Evolutionary conservation across 2,113 vertebrate genomes (phyloP), one percentile per base, ranked within the genome.

Genomic region (Chroicocephalus ridibundus): DNA sequence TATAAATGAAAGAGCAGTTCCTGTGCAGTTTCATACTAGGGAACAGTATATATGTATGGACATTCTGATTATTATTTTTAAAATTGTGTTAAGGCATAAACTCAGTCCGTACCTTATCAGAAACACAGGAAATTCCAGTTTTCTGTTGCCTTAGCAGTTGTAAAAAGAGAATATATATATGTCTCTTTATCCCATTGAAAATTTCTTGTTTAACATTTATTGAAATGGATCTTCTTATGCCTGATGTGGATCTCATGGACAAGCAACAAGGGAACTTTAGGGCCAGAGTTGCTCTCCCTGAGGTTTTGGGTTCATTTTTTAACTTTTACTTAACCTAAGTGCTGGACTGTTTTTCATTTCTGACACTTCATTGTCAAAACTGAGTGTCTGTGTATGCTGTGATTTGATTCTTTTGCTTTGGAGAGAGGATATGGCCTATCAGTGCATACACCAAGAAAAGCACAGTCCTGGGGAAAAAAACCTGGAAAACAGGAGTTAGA

Each of bases 211-310:
- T 97, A 96, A 76, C 46, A 36, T 95, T 93, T 94, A 86, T 87
- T 97, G 95, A 96, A 97, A 94, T 95, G 79, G 78, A 96, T 94
- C 81, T 95, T 97, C 54, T 60, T 93, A 79, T 88, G 95, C 91
- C 93, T 89, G 84, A 85, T 91, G 44, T 44, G 64, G 60, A 65
- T 96, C 82, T 90, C 16, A 2, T 54, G 44, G 89, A 40, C 31
- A 94, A 97, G 65, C 46, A 90, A 62, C 57, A 76, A 77, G 66
- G 70, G 64, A 96, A 51, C 85, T 66, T 58, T 49, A 47, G 47
- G 79, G 42, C 84, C 32, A 69, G 79, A 78, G 51, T 54, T 90
- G 76, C n/a, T 88, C 52, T 92, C 62, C 54, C 34, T 31, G 51
- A 87, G 58, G 61, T 93, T 96, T 95, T 88, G 55, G 79, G 82